Percentiles rank a stretch among this genome's conserved stretches.
Conservation (phyloP, 2,888 invertebrate species). For the Nasonia oneida region DNA sequence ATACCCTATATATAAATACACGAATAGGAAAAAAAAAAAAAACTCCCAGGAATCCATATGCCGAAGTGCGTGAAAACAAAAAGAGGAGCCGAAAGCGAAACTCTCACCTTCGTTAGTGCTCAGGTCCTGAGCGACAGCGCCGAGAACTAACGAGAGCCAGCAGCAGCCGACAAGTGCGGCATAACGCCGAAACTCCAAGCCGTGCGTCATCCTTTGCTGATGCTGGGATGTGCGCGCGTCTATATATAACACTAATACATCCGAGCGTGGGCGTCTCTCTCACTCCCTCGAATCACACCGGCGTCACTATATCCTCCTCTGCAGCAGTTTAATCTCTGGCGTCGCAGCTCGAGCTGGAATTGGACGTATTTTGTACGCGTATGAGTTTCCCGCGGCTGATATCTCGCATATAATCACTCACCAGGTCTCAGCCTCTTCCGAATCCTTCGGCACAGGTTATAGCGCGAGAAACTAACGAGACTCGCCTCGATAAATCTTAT, state of each 20-base stretch:
- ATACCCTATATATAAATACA: no score
- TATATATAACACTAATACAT: conserved; percentile 3
- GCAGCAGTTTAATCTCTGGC: background rate
- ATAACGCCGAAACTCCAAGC: conserved; percentile 14
- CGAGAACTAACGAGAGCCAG: conserved; percentile 25
- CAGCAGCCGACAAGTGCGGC: conserved; percentile 5
- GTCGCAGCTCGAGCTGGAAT: background rate
- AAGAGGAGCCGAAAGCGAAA: background rate
- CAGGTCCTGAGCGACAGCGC: conserved; percentile 38
- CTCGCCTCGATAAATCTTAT: conserved; percentile 4
- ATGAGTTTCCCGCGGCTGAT: no score
- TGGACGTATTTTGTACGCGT: no score
- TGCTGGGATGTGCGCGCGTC: background rate
- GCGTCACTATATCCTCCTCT: no score
- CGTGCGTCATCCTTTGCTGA: conserved; percentile 28
- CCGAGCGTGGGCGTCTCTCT: conserved; percentile 14
- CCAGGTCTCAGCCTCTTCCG: no score
- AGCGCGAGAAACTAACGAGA: no score
- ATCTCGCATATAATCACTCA: no score
- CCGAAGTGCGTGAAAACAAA: background rate
- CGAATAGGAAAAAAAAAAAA: no score
- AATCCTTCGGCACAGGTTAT: no score
- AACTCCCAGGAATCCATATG: no score
- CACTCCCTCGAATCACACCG: no score
- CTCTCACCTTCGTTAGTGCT: conserved; percentile 61